A percentile compares a stretch with the other conserved stretches of the same genome.
Evolutionary conservation across 2,888 invertebrate genomes (phyloP).

Genomic region (Cheilosia grossa): DNA sequence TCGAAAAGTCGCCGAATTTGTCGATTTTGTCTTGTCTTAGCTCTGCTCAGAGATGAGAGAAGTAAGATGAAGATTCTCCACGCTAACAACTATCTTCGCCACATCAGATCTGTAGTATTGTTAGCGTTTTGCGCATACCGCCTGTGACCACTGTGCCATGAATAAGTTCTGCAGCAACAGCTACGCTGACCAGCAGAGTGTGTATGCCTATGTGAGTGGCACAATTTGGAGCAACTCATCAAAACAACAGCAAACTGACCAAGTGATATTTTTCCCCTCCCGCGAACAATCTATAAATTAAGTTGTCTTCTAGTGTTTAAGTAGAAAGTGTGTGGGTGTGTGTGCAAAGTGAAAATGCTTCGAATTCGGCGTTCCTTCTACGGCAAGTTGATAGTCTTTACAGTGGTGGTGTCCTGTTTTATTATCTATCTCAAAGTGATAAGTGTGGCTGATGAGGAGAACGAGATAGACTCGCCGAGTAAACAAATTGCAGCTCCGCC

Average conservation of each 20-base stretch:
- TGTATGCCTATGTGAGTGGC: conserved; percentile 45
- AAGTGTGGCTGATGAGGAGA: conserved; percentile 12
- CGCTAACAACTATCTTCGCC: conserved; percentile 33
- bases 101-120: conserved; percentile 41
- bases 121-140: conserved; percentile 33
- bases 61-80: conserved; percentile 60
- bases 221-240: conserved; percentile 55
- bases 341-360: conserved; percentile 78
- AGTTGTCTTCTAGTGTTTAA: conserved; percentile 41
- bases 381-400: conserved; percentile 81
- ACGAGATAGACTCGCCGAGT: conserved; percentile 20
- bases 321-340: conserved; percentile 45
- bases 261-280: conserved; percentile 49
- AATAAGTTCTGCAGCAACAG: conserved; percentile 45
- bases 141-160: conserved; percentile 66
- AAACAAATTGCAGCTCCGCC: conserved; percentile 60
- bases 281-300: conserved; percentile 41
- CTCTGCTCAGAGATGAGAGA: conserved; percentile 55
- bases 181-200: conserved; percentile 31
- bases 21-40: background rate
- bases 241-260: conserved; percentile 55
- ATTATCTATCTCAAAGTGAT: conserved; percentile 81
- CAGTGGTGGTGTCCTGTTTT: conserved; percentile 80
- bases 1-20: conserved; percentile 44
- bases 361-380: conserved; percentile 82